A percentile compares a stretch with the other conserved stretches of the same genome.
These are phyloP conservation scores for Scarus forsteni DNA, from an alignment of 2,797 vertebrate genomes.

Conservation along the genomic window DNA sequence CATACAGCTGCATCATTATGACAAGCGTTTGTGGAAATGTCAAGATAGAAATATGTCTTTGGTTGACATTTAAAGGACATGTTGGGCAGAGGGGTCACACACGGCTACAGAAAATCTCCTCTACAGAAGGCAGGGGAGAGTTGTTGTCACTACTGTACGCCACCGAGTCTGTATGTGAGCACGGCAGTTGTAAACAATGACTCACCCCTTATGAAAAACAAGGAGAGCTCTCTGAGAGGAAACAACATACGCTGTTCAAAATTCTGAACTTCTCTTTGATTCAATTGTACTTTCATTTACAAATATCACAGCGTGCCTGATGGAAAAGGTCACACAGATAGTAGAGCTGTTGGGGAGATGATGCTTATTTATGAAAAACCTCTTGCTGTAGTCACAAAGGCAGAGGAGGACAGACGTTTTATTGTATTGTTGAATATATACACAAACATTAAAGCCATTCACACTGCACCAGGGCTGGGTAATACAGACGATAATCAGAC, in stretches of 20 bases:
- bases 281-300: slow-evolving; percentile 34
- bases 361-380: slow-evolving; percentile 19
- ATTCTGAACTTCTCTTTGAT: slow-evolving; percentile 43
- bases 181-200: slow-evolving; percentile 22
- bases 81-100: slow-evolving; percentile 4
- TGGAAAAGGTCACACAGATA: slow-evolving; percentile 24
- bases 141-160: slow-evolving; percentile 27
- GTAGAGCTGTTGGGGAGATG: neutral
- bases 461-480: neutral
- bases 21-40: slow-evolving; percentile 58
- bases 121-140: slow-evolving; percentile 1
- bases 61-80: slow-evolving; percentile 61
- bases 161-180: slow-evolving; percentile 6
- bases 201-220: slow-evolving; percentile 15
- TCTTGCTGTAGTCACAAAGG: slow-evolving; percentile 16
- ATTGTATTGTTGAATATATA: slow-evolving; percentile 1
- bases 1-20: slow-evolving; percentile 21
- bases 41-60: slow-evolving; percentile 36
- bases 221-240: slow-evolving; percentile 8
- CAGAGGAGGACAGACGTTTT: neutral
- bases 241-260: slow-evolving; percentile 9
- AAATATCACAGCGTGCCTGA: slow-evolving; percentile 9
- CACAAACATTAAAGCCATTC: slow-evolving; percentile 1
- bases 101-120: slow-evolving; percentile 28
- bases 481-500: too few species aligned